phyloP scores from a whole-genome alignment of 2,797 vertebrate species.

The Pantherophis vulpinus region DNA sequence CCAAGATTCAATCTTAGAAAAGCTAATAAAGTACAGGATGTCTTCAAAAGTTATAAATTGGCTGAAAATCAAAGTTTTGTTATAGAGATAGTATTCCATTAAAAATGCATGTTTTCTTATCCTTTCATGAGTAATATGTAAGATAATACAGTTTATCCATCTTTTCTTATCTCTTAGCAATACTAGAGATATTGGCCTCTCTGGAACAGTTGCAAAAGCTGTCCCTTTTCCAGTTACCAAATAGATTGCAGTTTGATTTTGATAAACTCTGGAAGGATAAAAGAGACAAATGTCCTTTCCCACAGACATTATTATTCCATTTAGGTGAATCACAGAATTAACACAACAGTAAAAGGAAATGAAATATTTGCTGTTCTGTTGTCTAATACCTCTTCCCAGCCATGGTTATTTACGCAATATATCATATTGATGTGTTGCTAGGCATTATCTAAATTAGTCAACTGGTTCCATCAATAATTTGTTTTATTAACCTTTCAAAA shows the following conservation, averaged over 20 bases:
- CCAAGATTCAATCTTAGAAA: background rate
- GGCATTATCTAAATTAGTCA: background rate
- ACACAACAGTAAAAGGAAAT: background rate
- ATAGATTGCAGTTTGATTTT: slow-evolving; percentile 10
- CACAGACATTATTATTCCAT: slow-evolving; percentile 1
- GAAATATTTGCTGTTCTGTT: background rate
- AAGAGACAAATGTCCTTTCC: slow-evolving; percentile 7
- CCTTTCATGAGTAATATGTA: background rate
- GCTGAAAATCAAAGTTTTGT: background rate
- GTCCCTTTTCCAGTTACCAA: background rate
- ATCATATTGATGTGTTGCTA: background rate
- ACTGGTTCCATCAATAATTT: background rate
- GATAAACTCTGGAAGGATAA: background rate
- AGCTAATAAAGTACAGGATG: background rate
- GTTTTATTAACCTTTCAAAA: background rate
- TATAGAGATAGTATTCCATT: background rate
- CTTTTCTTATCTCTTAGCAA: background rate
- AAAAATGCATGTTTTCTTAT: background rate
- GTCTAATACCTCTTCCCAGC: background rate
- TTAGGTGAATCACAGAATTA: background rate
- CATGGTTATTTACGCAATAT: background rate
- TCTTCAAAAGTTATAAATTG: background rate
- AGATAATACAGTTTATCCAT: background rate
- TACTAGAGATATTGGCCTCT: background rate
- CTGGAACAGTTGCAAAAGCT: background rate